phyloP scores from a whole-genome alignment of 1,140 invertebrate genomes.

The Ips nitidus region DNA sequence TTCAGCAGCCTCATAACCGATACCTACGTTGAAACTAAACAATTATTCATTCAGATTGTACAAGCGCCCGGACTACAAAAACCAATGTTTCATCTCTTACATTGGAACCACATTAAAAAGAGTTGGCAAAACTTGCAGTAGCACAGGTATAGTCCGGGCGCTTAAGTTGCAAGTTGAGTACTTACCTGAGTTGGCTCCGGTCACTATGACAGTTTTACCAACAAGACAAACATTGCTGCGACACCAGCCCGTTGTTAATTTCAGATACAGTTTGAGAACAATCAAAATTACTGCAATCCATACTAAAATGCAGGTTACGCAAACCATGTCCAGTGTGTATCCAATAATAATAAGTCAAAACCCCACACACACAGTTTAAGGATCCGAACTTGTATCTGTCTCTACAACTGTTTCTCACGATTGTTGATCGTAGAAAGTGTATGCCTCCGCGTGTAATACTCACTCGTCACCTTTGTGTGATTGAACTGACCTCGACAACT shows the following conservation, averaged over 20 bases:
- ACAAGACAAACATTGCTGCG: conserved; percentile 40
- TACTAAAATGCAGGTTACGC: neutral
- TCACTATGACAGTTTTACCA: conserved; percentile 42
- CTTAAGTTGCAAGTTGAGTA: too few species aligned
- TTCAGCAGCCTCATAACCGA: conserved; percentile 61
- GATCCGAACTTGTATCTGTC: too few species aligned
- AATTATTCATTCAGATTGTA: neutral
- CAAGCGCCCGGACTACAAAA: neutral
- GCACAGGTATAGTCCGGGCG: too few species aligned
- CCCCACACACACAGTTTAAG: too few species aligned
- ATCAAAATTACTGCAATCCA: conserved; percentile 15
- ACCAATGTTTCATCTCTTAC: neutral
- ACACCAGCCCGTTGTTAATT: conserved; percentile 39
- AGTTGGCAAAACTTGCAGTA: too few species aligned
- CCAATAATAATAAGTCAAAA: too few species aligned
- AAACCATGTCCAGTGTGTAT: neutral
- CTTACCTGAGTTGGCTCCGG: conserved; percentile 41
- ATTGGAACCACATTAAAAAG: too few species aligned
- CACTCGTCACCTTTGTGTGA: too few species aligned
- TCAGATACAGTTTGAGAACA: conserved; percentile 37
- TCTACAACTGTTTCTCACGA: too few species aligned
- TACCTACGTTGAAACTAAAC: conserved; percentile 15
- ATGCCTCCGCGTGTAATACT: too few species aligned
- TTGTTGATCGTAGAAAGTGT: too few species aligned
- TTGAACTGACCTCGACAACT: too few species aligned